These are phyloP conservation scores for Clarias laeviceps DNA, from an alignment of 2,797 vertebrate genomes.

Conservation along the genomic window DNA sequence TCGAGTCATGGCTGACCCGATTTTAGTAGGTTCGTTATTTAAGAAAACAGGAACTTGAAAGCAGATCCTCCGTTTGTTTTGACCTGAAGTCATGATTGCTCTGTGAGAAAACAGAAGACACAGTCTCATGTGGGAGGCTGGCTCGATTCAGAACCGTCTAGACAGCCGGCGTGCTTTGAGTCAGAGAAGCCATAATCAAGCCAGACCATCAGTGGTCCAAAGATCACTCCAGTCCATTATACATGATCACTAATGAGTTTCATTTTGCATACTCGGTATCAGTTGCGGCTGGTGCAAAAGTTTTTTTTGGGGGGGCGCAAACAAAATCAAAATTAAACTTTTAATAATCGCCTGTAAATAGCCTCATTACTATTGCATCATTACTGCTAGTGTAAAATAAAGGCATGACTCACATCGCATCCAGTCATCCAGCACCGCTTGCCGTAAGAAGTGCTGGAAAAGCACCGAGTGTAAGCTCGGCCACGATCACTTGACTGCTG, in stretches of 20 bases:
- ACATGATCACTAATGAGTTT: constrained; percentile 26
- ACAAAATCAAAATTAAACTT: too few relatives aligned
- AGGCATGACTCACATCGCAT: too few relatives aligned
- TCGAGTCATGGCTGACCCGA: background rate
- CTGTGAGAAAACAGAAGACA: constrained; percentile 12
- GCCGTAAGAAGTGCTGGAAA: too few relatives aligned
- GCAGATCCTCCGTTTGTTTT: background rate
- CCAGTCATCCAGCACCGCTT: too few relatives aligned
- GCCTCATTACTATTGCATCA: too few relatives aligned
- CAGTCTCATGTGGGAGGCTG: constrained; percentile 24
- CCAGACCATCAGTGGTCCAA: constrained; percentile 40
- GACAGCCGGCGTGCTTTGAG: constrained; percentile 51
- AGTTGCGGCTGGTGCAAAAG: too few relatives aligned
- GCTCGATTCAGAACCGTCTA: constrained; percentile 44
- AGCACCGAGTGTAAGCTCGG: too few relatives aligned
- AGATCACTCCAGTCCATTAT: constrained; percentile 37
- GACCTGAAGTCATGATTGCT: background rate
- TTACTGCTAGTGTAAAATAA: too few relatives aligned
- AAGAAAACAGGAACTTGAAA: background rate
- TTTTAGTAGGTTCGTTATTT: background rate
- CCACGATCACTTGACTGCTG: too few relatives aligned
- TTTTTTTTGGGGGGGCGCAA: too few relatives aligned
- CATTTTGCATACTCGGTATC: constrained; percentile 23
- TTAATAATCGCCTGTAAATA: too few relatives aligned
- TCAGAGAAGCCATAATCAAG: constrained; percentile 52